Evolutionary conservation across 2,113 vertebrate species (phyloP), one percentile per base, ranked within the genome.

Genomic region (Pomatorhinus ruficollis): DNA sequence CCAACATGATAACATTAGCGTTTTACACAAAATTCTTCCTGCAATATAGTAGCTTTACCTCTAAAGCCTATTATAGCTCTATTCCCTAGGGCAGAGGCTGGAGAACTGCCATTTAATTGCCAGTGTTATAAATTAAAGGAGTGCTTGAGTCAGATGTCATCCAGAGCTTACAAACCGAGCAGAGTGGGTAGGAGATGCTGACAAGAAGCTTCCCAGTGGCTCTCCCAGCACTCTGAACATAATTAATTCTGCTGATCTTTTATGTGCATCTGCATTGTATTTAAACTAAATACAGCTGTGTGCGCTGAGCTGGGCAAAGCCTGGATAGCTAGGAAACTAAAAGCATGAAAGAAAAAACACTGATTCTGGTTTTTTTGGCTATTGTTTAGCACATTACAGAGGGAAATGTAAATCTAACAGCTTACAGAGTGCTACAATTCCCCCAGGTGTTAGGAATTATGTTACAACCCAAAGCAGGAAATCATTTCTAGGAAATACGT

Each of bases 101-200:
- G 95, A 97, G 87, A 97, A 47, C 64, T 96, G 94, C 86, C 92
- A 95, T 75, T 93, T 97, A 97, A 97, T 97, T 97, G 93, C 81
- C 94, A 94, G 70, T 45, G 68, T 39, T 92, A 81, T 81, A 96
- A 97, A 97, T 97, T 91, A 96, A 97, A 97, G 87, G 69, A 88
- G 42, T 85, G 57, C 85, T 96, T 76, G 69, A 95, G 69, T 96
- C 93, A 92, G 94, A 68, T 83, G 83, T 93, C 90, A 92, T 85
- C 85, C 86, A 87, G 92, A 84, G 79, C 91, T 97, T 83, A 54
- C n/a, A 87, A 61, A 74, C 39, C 8, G 23, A 77, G 60, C 13
- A 59, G 74, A 93, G 44, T 53, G 40, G 42, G 27, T 53, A 97
- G 75, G 61, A 96, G 97, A 96, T 76, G 87, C 78, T 96, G 95